Conservation (phyloP, 2,797 vertebrate genomes). For the Gymnopithys bicolor region DNA sequence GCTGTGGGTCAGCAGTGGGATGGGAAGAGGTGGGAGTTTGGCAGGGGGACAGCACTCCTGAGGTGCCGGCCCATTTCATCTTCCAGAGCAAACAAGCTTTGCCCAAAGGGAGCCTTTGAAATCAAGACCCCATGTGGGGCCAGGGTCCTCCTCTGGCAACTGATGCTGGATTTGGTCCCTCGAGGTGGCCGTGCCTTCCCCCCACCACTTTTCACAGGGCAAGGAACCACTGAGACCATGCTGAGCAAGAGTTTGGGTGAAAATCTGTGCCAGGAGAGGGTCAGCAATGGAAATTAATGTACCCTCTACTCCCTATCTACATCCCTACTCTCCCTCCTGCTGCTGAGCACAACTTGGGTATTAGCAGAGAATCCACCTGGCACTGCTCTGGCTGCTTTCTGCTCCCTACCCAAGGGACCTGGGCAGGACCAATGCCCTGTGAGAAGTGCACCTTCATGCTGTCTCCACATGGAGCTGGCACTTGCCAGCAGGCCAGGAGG, state of each 20-base stretch:
- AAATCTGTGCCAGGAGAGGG: background rate
- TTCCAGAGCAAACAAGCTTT: constrained; percentile 54
- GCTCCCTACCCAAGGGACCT: background rate
- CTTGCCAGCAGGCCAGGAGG: background rate
- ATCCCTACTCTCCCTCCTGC: background rate
- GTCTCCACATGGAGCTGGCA: background rate
- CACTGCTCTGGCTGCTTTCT: constrained; percentile 4
- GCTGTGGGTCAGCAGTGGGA: background rate
- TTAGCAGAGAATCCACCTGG: constrained; percentile 42
- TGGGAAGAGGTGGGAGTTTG: background rate
- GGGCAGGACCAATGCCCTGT: background rate
- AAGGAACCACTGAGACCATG: background rate
- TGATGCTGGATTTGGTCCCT: background rate
- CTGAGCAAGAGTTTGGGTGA: background rate
- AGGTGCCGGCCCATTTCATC: background rate
- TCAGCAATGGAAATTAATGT: background rate
- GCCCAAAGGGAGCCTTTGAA: constrained; percentile 37
- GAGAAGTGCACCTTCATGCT: accelerated
- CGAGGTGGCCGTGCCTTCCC: background rate
- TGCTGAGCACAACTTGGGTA: background rate
- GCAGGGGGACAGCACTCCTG: constrained; percentile 29
- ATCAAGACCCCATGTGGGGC: background rate
- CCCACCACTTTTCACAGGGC: background rate
- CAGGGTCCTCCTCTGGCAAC: background rate
- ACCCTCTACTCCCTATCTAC: too few species aligned